Base-by-base conservation (phyloP, 35 echinoderm and acorn worm genomes). In the Lytechinus pictus region DNA sequence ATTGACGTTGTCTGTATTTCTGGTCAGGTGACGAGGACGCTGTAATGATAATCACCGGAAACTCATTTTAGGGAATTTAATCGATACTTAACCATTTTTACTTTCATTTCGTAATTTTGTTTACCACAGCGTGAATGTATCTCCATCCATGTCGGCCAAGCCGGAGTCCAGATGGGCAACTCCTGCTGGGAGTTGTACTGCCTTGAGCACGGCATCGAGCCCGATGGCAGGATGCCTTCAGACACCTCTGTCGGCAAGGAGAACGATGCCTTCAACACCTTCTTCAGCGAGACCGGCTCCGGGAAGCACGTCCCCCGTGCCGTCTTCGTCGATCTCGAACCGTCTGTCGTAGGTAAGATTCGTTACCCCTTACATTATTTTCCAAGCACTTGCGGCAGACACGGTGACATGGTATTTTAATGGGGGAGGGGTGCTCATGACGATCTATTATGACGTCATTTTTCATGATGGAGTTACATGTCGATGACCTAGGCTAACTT, bases 141-240 rank as follows among this genome's bases (percentile, higher is more conserved):
- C 66, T 79, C 66, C 66, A 79, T 79, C 66, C 66, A 79, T 79
- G 66, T 79, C 19, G 66, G 66, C 16, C 66, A 79, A 24, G 66
- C 66, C 66, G 66, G 66, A 24, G 66, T 79, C 66, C 66, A 79
- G 66, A 79, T 79, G 66, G 66, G 66, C 3, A 79, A 79, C 66
- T 79, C 66, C 66, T 79, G 66, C 19, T 79, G 66, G 66, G 66
- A 79, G 66, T 79, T 79, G 66, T 79, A 79, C 66, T 79, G 66
- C 66, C 66, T 79, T 4, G 66, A 79, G 66, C 66, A 79, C 66
- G 66, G 66, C 12, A 79, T 79, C 66, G 19, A 79, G 66, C 66
- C 66, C 21, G 66, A 79, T n/a, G 66, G 66, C 8, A 79, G 0
- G 66, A 79, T 79, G 66, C 66, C 66, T 79, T 0, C 19, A 24